Percentiles rank a stretch among this genome's conserved stretches.
Evolutionary conservation across 1,140 invertebrate species (phyloP).

Genomic region (Brachionus calyciflorus): DNA sequence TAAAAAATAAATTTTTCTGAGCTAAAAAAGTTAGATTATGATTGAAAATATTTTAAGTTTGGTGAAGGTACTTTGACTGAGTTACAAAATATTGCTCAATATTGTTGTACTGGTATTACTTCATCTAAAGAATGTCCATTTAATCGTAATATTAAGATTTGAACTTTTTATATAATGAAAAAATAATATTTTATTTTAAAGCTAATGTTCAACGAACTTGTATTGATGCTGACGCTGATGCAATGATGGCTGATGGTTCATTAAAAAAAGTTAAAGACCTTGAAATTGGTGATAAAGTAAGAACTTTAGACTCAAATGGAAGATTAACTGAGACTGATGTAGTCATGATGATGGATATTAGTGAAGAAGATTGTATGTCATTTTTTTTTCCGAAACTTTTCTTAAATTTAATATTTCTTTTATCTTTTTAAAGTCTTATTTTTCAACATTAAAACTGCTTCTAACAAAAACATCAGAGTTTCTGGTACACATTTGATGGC

Average conservation of each 20-base stretch:
- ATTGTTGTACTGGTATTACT: slow-evolving; percentile 37
- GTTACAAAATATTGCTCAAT: slow-evolving; percentile 37
- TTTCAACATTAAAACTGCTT: slow-evolving; percentile 36
- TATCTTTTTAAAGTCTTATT: slow-evolving; percentile 29
- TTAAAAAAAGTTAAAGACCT: slow-evolving; percentile 11
- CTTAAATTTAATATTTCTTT: neutral
- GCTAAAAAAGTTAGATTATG: too few species aligned
- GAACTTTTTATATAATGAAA: neutral
- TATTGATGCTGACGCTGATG: slow-evolving; percentile 33
- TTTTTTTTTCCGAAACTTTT: neutral
- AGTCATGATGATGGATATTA: slow-evolving; percentile 44
- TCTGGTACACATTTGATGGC: slow-evolving; percentile 43
- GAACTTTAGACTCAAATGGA: slow-evolving; percentile 28
- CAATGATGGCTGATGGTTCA: slow-evolving; percentile 33
- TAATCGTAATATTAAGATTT: neutral
- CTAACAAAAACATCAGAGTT: slow-evolving; percentile 19
- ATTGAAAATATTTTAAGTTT: slow-evolving; percentile 2
- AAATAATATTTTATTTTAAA: neutral
- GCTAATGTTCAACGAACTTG: slow-evolving; percentile 38
- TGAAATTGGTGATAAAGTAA: slow-evolving; percentile 41
- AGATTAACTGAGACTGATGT: slow-evolving; percentile 33
- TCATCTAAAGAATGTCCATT: slow-evolving; percentile 40
- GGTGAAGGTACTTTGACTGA: slow-evolving; percentile 42
- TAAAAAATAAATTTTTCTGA: neutral
- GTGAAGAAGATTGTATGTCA: neutral